A percentile compares a stretch with the other conserved stretches of the same genome.
Conservation (phyloP, 2,797 vertebrate genomes). For the Hoplostethus atlanticus region DNA sequence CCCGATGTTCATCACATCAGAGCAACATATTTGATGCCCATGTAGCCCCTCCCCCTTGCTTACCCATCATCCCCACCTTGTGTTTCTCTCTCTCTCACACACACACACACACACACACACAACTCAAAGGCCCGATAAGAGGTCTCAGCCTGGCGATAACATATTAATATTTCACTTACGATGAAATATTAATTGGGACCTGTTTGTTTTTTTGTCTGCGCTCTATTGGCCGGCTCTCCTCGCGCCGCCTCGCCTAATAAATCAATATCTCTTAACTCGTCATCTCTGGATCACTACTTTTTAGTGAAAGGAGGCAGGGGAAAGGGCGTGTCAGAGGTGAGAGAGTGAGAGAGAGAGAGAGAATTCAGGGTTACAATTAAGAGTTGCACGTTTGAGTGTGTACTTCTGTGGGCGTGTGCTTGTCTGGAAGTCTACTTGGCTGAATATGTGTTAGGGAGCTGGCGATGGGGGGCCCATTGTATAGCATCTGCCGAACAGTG, state of each 20-base stretch:
- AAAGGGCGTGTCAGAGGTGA: not conserved
- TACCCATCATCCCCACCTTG: constrained; percentile 11
- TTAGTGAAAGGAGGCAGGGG: not conserved
- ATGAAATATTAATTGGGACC: constrained; percentile 88
- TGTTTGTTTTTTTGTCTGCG: constrained; percentile 62
- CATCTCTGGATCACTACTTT: constrained; percentile 8
- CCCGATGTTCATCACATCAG: constrained; percentile 66
- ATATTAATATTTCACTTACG: constrained; percentile 92
- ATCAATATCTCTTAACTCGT: constrained; percentile 6
- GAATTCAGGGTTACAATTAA: constrained; percentile 17
- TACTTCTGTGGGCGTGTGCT: constrained; percentile 14
- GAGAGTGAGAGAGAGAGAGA: constrained; percentile 23
- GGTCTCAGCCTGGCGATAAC: constrained; percentile 87
- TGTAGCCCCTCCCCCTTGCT: constrained; percentile 1
- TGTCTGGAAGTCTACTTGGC: constrained; percentile 31
- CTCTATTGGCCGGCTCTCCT: not conserved
- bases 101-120: constrained; percentile 33
- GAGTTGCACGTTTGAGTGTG: constrained; percentile 1
- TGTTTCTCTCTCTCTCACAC: not conserved
- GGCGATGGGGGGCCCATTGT: constrained; percentile 52
- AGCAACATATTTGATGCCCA: constrained; percentile 69
- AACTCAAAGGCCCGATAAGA: constrained; percentile 85
- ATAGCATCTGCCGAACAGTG: constrained; percentile 73
- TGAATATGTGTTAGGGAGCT: constrained; percentile 41
- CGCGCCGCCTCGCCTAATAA: constrained; percentile 6